Evolutionary conservation across 1,140 invertebrate species (phyloP), one percentile per base, ranked within the genome.

Genomic region (Musca domestica): DNA sequence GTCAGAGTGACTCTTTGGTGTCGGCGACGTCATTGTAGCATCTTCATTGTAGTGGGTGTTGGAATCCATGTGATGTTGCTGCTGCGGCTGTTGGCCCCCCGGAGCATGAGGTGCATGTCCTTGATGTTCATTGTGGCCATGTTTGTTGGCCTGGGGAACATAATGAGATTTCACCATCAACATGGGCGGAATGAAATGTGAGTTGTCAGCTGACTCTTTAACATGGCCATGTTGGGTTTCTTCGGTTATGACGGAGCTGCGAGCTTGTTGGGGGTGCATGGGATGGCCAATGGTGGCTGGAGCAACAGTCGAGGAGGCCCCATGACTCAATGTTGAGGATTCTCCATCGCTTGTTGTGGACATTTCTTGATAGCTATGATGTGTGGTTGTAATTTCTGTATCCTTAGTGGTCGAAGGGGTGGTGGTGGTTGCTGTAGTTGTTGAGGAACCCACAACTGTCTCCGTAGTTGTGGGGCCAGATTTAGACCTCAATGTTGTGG

Each of bases 141-240:
- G 70, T 52, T 76, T 74, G 41, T 76, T 77, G 17, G 71, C 34
- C 3, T 75, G 76, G 23, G 78, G 76, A 51, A 80, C 74, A 72
- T 82, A 81, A 67, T 81, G 76, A 20, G 80, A 77, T 58, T 81
- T 80, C 5, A 82, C 80, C 67, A 82, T 67, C 52, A 82, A 25
- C 80, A 82, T 81, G 10, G 80, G 80, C 20, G 80, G 80, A 64
- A 82, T 81, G n/a, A 82, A 82, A 64, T 80, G 80, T 15, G 77
- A 76, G 46, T 76, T 81, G 67, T 79, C 77, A 9, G 70, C 70
- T 6, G 76, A 73, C 67, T 81, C 79, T 48, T 79, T 79, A 19
- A 74, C 63, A 56, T 81, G 74, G 14, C 65, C 67, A 49, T 70
- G 68, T 34, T 67, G 63, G 1, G 46, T 23, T 41, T 70, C 71